Conservation (phyloP, 2,797 vertebrate genomes). For the Momotus momota region DNA sequence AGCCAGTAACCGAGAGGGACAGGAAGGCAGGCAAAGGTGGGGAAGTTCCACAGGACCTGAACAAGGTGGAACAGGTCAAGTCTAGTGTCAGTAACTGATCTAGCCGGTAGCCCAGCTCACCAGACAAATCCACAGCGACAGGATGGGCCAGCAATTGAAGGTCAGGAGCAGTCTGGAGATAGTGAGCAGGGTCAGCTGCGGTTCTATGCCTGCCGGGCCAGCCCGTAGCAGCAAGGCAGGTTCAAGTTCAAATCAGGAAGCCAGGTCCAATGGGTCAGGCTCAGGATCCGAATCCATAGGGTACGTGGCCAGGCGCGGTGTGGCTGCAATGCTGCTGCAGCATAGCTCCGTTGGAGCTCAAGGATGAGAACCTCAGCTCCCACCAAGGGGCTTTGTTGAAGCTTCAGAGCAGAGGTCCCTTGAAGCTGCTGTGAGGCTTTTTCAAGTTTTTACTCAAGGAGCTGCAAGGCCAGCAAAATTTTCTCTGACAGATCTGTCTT, state of each 20-base stretch:
- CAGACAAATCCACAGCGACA: not conserved
- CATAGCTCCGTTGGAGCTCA: not conserved
- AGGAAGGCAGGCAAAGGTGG: not conserved
- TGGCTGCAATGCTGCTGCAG: not conserved
- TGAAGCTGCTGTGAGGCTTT: not conserved
- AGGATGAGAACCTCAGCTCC: not conserved
- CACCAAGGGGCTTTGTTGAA: not conserved
- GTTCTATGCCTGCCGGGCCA: not conserved
- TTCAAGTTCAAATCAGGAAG: not conserved
- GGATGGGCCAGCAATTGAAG: not conserved
- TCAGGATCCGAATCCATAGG: not conserved
- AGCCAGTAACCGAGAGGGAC: not conserved
- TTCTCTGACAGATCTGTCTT: not conserved
- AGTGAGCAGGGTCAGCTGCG: not conserved
- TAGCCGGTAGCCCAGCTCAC: not conserved
- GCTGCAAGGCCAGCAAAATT: not conserved
- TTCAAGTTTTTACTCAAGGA: not conserved
- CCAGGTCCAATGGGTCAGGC: not conserved
- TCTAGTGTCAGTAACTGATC: not conserved
- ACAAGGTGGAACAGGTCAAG: not conserved
- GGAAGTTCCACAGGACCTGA: not conserved
- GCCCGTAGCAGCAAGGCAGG: not conserved
- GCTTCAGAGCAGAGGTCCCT: not conserved
- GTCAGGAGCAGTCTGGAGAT: not conserved
- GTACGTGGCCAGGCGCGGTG: accelerated